Percentiles rank a stretch among this genome's conserved stretches.
Conservation (phyloP, 92 coral and sea anemone species). For the Siderastrea radians region DNA sequence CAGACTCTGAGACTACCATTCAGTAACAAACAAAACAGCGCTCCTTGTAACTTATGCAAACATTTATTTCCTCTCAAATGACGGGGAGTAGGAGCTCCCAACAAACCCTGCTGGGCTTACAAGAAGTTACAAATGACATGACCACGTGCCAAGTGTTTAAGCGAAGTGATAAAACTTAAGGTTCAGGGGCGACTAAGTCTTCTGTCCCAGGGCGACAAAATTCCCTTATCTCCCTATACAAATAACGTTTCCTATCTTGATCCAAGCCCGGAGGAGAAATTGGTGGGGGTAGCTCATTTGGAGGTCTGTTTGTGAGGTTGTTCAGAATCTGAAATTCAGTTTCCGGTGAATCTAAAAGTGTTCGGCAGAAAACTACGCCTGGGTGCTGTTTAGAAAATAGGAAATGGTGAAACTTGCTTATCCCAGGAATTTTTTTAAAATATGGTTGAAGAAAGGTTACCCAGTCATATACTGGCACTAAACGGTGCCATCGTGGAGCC, state of each 20-base stretch:
- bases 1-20: too few species aligned
- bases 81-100: too few species aligned
- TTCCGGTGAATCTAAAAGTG: background rate
- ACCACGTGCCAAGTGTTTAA: too few species aligned
- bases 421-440: conserved; percentile 56
- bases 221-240: conserved; percentile 38
- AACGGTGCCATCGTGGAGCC: conserved; percentile 72
- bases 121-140: too few species aligned
- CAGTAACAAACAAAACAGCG: too few species aligned
- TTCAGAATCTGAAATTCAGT: conserved; percentile 11
- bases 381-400: conserved; percentile 42
- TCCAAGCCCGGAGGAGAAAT: conserved; percentile 12
- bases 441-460: conserved; percentile 26
- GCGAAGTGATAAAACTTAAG: too few species aligned
- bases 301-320: conserved; percentile 11
- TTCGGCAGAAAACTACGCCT: conserved; percentile 60
- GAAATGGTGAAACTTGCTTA: conserved; percentile 62
- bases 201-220: conserved; percentile 60
- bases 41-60: too few species aligned
- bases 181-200: conserved; percentile 62
- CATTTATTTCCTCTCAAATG: too few species aligned
- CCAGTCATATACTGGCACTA: conserved; percentile 81
- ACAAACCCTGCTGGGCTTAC: too few species aligned
- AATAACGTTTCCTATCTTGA: conserved; percentile 15
- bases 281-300: conserved; percentile 6